Evolutionary conservation across 2,888 invertebrate species (phyloP).

Genomic region (Tuta absoluta): DNA sequence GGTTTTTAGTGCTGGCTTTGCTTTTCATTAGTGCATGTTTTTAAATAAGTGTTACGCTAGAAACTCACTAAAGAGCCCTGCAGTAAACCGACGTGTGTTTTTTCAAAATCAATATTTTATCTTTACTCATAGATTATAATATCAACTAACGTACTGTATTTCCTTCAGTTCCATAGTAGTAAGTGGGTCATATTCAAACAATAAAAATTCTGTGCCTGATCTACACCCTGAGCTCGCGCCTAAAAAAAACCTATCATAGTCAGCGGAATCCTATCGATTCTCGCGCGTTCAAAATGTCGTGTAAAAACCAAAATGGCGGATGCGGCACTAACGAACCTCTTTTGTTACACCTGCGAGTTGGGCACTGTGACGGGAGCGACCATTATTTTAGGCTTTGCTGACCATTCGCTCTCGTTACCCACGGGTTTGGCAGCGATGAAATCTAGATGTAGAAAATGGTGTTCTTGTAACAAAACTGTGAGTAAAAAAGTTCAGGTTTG

Average conservation of each 20-base stretch:
- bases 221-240: no score
- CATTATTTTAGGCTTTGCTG: constrained; percentile 70
- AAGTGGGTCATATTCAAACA: no score
- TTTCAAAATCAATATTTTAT: no score
- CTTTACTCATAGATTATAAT: no score
- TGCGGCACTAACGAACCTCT: constrained; percentile 68
- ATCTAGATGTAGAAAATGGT: not conserved
- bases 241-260: not conserved
- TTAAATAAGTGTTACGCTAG: no score
- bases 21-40: no score
- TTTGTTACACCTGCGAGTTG: constrained; percentile 63
- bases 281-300: constrained; percentile 39
- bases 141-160: no score
- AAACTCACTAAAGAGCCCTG: no score
- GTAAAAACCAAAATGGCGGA: constrained; percentile 46
- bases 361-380: constrained; percentile 45
- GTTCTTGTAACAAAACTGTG: not conserved
- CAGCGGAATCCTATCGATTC: constrained; percentile 3
- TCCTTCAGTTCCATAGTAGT: no score
- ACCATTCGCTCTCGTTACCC: constrained; percentile 52
- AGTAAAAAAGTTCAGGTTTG: not conserved
- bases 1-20: no score
- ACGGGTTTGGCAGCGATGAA: constrained; percentile 11
- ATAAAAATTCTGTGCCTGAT: no score
- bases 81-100: no score